phyloP scores from a whole-genome alignment of 1,140 invertebrate genomes.

The Philotrypesis tridentata region DNA sequence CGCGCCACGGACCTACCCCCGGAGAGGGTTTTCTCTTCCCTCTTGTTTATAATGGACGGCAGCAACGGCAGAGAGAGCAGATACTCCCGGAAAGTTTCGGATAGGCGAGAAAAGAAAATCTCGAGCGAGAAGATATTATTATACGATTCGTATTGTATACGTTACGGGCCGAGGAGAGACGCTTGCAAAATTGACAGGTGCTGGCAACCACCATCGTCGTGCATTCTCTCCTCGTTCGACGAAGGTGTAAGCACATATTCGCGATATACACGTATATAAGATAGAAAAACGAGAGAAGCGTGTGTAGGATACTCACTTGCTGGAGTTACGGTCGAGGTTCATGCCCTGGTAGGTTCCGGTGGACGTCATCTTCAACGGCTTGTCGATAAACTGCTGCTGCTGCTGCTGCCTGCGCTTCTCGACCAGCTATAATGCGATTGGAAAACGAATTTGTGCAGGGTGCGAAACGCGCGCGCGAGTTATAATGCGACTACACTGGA shows the following conservation, averaged over 20 bases:
- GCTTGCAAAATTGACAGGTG: not conserved
- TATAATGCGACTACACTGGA: not conserved
- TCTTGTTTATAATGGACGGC: too few relatives aligned
- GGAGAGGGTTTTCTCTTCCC: too few relatives aligned
- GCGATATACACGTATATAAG: too few relatives aligned
- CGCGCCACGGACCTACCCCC: too few relatives aligned
- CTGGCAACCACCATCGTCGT: not conserved
- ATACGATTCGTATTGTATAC: too few relatives aligned
- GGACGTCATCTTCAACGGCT: constrained; percentile 60
- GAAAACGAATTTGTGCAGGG: not conserved
- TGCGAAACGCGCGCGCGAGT: not conserved
- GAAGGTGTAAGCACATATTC: too few relatives aligned
- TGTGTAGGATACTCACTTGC: constrained; percentile 62
- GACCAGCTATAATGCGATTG: not conserved
- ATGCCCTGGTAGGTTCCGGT: constrained; percentile 65
- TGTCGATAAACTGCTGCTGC: not conserved
- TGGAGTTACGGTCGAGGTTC: constrained; percentile 60
- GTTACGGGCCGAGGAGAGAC: not conserved
- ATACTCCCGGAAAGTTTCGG: too few relatives aligned
- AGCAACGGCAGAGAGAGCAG: too few relatives aligned
- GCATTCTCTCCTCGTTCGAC: too few relatives aligned
- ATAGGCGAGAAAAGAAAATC: too few relatives aligned
- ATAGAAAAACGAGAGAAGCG: not conserved
- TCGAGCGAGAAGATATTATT: too few relatives aligned
- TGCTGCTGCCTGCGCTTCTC: too few relatives aligned